Evolutionary conservation across 2,113 vertebrate genomes (phyloP), one percentile per base, ranked within the genome.

Genomic region (Paedocypris sp.): DNA sequence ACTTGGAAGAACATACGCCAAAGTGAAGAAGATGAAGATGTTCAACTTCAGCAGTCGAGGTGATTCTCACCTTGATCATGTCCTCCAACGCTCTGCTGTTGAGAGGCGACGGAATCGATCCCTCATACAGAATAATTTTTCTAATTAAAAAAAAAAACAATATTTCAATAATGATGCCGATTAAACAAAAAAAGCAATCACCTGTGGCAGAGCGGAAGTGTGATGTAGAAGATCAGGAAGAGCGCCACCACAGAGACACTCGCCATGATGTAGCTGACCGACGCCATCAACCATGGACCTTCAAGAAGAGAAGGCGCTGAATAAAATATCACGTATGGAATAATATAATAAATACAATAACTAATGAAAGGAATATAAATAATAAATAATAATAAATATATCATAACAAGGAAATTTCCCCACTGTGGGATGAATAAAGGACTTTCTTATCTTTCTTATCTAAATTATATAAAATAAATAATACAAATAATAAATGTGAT

Each of bases 201-300:
- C 85, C 79, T 85, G 28, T 51, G 68, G 63, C 78, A 83, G 9
- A 53, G 54, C 33, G 75, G 77, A 12, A 82, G 31, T 16, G 43
- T 61, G 48, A 18, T 53, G 73, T 75, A 82, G 15, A 84, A 45
- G 2, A 16, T 2, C 28, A 79, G 4, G 53, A 78, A 77, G 35
- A 73, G 3, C 5, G 16, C 1, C 1, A 12, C 18, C 28, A 75
- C 71, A 6, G 69, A 1, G 12, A 65, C 22, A 20, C 15, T 0
- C 33, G 70, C n/a, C 33, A 43, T 10, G 22, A 68, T 1, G 36
- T 83, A 84, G 35, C 80, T 60, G 7, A 75, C 4, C 7, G 2
- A 31, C 33, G 3, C 35, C 5, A 5, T 1, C 12, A 69, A 59
- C 71, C 62, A 73, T 29, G 58, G 5, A 57, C 48, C 82, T 85